Evolutionary conservation across 2,888 invertebrate species (phyloP).

Genomic region (Bibio marci): DNA sequence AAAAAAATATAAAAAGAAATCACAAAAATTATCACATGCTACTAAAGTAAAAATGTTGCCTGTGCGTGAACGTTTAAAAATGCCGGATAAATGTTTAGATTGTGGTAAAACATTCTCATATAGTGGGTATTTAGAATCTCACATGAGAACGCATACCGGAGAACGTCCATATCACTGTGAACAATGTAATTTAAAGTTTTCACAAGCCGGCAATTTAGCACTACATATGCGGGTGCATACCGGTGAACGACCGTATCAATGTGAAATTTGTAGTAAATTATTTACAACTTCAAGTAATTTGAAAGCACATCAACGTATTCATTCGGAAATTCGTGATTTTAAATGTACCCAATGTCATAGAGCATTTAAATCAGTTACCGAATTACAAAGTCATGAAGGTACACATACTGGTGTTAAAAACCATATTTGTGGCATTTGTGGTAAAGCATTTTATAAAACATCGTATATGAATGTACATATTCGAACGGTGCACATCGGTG

Average conservation of each 20-base stretch:
- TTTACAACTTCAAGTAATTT: slow-evolving; percentile 11
- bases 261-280: slow-evolving; percentile 10
- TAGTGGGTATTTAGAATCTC: slow-evolving; percentile 18
- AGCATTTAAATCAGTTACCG: slow-evolving; percentile 9
- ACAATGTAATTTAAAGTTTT: slow-evolving; percentile 8
- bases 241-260: slow-evolving; percentile 11
- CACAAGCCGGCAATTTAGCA: slow-evolving; percentile 9
- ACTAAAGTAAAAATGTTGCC: too few relatives aligned
- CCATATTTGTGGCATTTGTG: slow-evolving; percentile 11
- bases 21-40: slow-evolving; percentile 3
- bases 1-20: slow-evolving; percentile 4
- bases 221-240: slow-evolving; percentile 10
- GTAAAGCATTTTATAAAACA: slow-evolving; percentile 13
- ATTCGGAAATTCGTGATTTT: slow-evolving; percentile 8
- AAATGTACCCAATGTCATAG: slow-evolving; percentile 8
- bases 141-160: slow-evolving; percentile 18
- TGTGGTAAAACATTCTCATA: slow-evolving; percentile 19
- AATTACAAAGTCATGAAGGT: slow-evolving; percentile 10
- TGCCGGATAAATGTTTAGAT: slow-evolving; percentile 17
- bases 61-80: slow-evolving; percentile 10
- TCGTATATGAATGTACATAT: slow-evolving; percentile 12
- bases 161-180: slow-evolving; percentile 20
- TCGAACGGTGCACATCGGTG: slow-evolving; percentile 11
- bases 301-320: slow-evolving; percentile 9
- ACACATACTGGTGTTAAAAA: slow-evolving; percentile 12